Evolutionary conservation across 2,888 invertebrate genomes (phyloP).

Genomic region (Hypomecis atomaria): DNA sequence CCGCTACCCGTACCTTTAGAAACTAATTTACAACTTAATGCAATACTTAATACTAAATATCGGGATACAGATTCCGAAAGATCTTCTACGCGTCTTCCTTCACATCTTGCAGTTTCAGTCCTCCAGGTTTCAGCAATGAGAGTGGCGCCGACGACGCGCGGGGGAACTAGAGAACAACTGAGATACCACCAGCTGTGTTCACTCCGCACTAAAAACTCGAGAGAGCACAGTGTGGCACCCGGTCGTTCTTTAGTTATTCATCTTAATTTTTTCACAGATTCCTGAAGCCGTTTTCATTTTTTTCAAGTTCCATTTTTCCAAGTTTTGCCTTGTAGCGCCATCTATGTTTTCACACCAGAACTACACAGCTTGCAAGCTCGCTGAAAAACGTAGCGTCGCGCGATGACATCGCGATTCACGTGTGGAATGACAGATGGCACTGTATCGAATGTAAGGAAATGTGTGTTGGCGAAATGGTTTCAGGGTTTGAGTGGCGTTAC

Average conservation of each 20-base stretch:
- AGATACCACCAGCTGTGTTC: slow-evolving; percentile 99
- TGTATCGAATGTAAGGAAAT: slow-evolving; percentile 32
- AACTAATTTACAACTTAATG: too few relatives aligned
- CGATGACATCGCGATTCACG: slow-evolving; percentile 38
- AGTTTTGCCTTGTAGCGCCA: slow-evolving; percentile 40
- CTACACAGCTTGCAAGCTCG: slow-evolving; percentile 34
- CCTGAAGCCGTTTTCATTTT: slow-evolving; percentile 32
- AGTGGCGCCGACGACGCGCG: slow-evolving; percentile 40
- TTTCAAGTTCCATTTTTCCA: slow-evolving; percentile 20
- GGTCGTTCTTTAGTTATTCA: slow-evolving; percentile 86
- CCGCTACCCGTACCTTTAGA: too few relatives aligned
- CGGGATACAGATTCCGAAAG: too few relatives aligned
- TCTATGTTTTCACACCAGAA: slow-evolving; percentile 43
- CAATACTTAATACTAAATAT: too few relatives aligned
- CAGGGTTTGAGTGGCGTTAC: background rate
- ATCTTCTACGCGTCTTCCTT: background rate
- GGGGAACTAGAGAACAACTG: slow-evolving; percentile 89
- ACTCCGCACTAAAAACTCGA: slow-evolving; percentile 89
- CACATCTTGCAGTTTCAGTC: background rate
- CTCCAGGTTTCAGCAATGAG: background rate
- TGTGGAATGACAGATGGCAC: slow-evolving; percentile 56
- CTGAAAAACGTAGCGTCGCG: slow-evolving; percentile 24
- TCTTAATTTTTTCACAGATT: slow-evolving; percentile 35
- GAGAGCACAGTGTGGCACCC: slow-evolving; percentile 99
- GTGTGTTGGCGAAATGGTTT: background rate